Base-by-base conservation (phyloP, 1,140 invertebrate genomes). In the Panagrolaimus sp. region DNA sequence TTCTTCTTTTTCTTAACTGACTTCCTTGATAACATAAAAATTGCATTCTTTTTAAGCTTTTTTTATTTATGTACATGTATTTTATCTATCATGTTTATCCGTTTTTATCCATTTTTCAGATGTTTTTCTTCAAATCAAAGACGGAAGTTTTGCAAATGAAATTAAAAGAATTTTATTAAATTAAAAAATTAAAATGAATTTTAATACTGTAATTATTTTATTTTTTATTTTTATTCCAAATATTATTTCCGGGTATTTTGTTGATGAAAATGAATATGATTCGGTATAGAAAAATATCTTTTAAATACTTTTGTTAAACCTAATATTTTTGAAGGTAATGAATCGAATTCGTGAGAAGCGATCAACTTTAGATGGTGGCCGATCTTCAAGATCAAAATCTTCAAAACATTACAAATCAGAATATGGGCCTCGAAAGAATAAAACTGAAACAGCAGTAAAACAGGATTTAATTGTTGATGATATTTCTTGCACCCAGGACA, bases 401-500 rank as follows among this genome's bases (percentile, higher is more conserved):
- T 21, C 52, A 28, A 28, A 21, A 0, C 52, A 58, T 58, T 58
- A 58, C 17, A 12, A 26, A 28, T 21, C n/a, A 26, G 52, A 58
- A 58, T 28, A 58, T 58, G 12, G 14, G 5, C 21, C 21, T n/a
- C 1, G 52, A 21, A 58, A 58, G 8, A 21, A 28, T 14, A 38
- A 38, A 38, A 38, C 7, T 38, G 32, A 38, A 38, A 7, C 2
- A 38, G 8, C 8, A 12, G 1, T 12, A n/a, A 58, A 58, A 21
- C 3, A 26, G 17, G 28, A 58, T 58, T 17, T 58, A 5, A 21
- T 28, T n/a, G 69, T 44, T 43, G n/a, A 67, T 43, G 15, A 38
- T 38, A 7, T 7, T 7, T 38, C 68, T 10, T 73, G 71, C 46
- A 26, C 47, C 0, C 26, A 45, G n/a, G 75, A 74, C 28, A 74